These are phyloP conservation scores for Metopolophium dirhodum DNA, from an alignment of 1,140 invertebrate species.

Conservation along the genomic window DNA sequence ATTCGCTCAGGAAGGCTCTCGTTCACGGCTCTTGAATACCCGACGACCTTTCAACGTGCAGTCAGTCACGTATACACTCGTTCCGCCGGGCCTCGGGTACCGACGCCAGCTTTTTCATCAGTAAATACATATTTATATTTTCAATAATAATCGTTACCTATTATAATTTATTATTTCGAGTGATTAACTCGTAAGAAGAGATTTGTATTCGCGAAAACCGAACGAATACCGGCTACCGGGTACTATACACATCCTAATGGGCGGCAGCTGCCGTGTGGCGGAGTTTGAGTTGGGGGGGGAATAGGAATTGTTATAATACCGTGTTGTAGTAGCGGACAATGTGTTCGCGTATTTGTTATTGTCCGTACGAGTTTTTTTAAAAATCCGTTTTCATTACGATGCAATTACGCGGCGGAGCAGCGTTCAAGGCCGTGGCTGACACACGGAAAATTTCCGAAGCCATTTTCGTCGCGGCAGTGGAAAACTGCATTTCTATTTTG, in stretches of 20 bases:
- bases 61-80: neutral
- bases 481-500: neutral
- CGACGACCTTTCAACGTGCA: neutral
- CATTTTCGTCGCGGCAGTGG: neutral
- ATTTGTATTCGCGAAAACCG: neutral
- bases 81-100: too few relatives aligned
- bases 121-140: too few relatives aligned
- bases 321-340: neutral
- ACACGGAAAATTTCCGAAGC: neutral
- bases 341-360: neutral
- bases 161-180: neutral
- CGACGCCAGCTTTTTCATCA: neutral
- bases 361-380: constrained; percentile 23
- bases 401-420: neutral
- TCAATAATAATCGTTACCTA: too few relatives aligned
- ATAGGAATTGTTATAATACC: neutral
- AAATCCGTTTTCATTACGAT: neutral
- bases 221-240: neutral
- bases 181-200: neutral
- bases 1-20: neutral
- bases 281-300: neutral
- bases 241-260: neutral
- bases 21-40: neutral
- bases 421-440: neutral
- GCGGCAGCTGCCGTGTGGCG: neutral